Base-by-base conservation (phyloP, 35 echinoderm and acorn worm species). In the Lytechinus pictus region DNA sequence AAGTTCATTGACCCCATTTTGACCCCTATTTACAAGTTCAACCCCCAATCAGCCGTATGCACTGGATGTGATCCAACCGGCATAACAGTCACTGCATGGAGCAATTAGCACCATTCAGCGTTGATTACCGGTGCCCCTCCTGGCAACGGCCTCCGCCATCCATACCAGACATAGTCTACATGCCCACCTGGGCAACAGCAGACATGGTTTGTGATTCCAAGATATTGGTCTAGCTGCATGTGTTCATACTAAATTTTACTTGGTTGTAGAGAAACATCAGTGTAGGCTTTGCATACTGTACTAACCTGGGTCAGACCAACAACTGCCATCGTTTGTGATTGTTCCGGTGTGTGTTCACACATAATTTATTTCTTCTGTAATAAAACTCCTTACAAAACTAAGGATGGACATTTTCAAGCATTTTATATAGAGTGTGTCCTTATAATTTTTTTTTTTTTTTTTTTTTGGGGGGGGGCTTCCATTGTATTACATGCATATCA, bases 81-180 rank as follows among this genome's bases (percentile, higher is more conserved):
- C 88, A 90, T 54, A 90, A 14, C 88, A 44, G 52, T 28, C 88
- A 14, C 88, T 52, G 88, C 52, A 54, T 52, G 88, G 52, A 44
- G 52, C 88, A 54, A 90, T 90, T 90, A 54, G 88, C 88, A 90
- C 88, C 88, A 90, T 90, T 54, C 88, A 90, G 88, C 9, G 88
- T 33, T 79, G 29, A 90, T 90, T 90, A 90, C 88, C 88, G 88
- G 88, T 54, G 52, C 88, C 88, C 88, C 88, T 44, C 28, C 88
- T 52, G 14, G 88, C 52, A 10, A 90, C 28, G 3, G 44, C 28
- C 88, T 54, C 88, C 5, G 8, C 88, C 16, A 52, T 44, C 52
- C 88, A 90, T 90, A 90, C 88, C 88, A 52, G 88, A 90, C 88
- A 90, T 90, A 90, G 29, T 54, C 29, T 54, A 90, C 88, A 90